Evolutionary conservation across 2,113 vertebrate genomes (phyloP), one percentile per base, ranked within the genome.

Genomic region (Todiramphus saurophagus): DNA sequence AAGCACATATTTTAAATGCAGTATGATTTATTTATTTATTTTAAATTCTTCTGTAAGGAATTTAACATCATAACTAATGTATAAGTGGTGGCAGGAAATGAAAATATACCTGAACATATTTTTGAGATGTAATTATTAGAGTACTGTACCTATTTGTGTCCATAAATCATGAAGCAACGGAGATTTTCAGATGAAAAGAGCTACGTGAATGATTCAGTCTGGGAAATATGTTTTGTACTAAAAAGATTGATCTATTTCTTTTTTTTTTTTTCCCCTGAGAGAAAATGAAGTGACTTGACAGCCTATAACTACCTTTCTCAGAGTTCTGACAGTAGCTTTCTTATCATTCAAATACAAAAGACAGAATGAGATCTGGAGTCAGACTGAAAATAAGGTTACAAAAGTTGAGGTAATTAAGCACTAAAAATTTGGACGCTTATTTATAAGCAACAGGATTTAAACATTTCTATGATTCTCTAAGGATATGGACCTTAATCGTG

Each of bases 261-360:
- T 89, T 28, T 82, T 89, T 25, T 51, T 51, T 50, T 50, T 50
- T 50, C 44, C 82, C 93, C 74, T 73, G 55, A 55, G 70, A 80
- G 69, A 93, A 95, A 87, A 89, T 73, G 44, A 89, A 94, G 70
- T 73, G 39, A 41, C 48, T 90, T 91, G 91, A 90, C 81, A 93
- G 35, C 53, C 37, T 82, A 48, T 72, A 94, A 95, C 80, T 93
- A 84, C 59, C 48, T 91, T 94, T 81, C 44, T 69, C 39, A 80
- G 37, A 25, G 11, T 88, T 85, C 50, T 94, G 78, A 91, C 59
- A 69, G 15, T 16, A 83, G 20, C 41, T 82, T 82, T 60, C 87
- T 79, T 79, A 64, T 79, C 53, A 73, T 50, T 93, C 62, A 83
- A 53, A 80, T 8, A 80, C 15, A 77, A 89, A 82, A 87, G 58